Conservation (phyloP, 1,140 invertebrate species). For the Steinernema khuongi region DNA sequence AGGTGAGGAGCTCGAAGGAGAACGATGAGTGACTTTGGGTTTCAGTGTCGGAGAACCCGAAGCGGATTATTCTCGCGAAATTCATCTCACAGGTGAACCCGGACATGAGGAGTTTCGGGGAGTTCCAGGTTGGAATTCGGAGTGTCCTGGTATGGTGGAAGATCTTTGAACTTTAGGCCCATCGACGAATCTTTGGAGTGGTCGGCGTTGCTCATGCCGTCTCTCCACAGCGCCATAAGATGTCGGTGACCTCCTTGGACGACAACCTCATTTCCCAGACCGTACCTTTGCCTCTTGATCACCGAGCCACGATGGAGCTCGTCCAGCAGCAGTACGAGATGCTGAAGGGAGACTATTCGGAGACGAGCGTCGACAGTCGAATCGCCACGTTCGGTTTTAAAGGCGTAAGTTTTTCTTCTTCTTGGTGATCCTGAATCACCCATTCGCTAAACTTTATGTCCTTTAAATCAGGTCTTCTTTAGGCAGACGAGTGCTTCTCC, state of each 20-base stretch:
- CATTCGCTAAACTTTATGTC: neutral
- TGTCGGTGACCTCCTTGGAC: neutral
- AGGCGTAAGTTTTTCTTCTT: neutral
- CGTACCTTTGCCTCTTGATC: neutral
- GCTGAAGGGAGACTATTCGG: neutral
- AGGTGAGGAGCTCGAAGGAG: neutral
- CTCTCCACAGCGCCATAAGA: neutral
- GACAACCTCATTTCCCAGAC: neutral
- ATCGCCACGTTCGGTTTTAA: conserved; percentile 6
- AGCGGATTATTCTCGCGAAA: neutral
- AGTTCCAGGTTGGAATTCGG: neutral
- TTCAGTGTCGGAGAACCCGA: neutral
- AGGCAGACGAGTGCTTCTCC: conserved; percentile 21
- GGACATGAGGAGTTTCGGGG: neutral
- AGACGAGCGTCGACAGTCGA: neutral
- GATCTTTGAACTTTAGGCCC: conserved; percentile 10
- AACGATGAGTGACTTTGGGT: neutral
- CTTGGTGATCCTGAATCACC: neutral
- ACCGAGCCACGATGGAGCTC: neutral
- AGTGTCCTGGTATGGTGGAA: neutral
- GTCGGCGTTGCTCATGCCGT: neutral
- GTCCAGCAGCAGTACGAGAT: conserved; percentile 10
- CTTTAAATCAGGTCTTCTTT: neutral
- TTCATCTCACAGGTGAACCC: conserved; percentile 7
- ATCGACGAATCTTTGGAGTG: conserved; percentile 1